These are phyloP conservation scores for Sphecodes monilicornis DNA, from an alignment of 2,888 invertebrate species.

Conservation along the genomic window DNA sequence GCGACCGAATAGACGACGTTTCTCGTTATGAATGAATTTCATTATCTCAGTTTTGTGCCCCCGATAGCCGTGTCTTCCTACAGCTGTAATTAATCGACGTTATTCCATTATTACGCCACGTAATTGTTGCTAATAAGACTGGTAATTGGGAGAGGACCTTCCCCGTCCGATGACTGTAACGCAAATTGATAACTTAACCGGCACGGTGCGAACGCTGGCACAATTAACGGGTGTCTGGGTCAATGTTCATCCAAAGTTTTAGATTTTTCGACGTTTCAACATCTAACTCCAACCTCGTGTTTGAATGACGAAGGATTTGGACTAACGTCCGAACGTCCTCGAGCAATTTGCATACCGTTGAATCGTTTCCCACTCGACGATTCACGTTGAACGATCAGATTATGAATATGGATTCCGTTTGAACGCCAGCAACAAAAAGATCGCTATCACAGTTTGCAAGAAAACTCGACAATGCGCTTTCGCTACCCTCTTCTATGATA, in stretches of 20 bases:
- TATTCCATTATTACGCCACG: slow-evolving; percentile 33
- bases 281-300: neutral
- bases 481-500: neutral
- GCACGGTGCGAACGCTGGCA: neutral
- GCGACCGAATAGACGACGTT: slow-evolving; percentile 31
- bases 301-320: neutral
- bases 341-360: neutral
- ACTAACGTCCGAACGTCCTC: neutral
- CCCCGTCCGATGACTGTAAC: neutral
- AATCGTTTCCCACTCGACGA: slow-evolving; percentile 8
- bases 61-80: neutral
- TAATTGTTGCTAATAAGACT: slow-evolving; percentile 43
- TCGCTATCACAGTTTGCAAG: slow-evolving; percentile 28
- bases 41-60: slow-evolving; percentile 35
- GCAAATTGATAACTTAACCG: slow-evolving; percentile 35
- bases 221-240: slow-evolving; percentile 15
- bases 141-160: slow-evolving; percentile 6
- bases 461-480: slow-evolving; percentile 42
- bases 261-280: neutral
- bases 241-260: neutral
- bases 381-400: slow-evolving; percentile 21
- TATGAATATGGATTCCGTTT: slow-evolving; percentile 69
- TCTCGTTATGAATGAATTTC: slow-evolving; percentile 55
- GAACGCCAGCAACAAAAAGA: slow-evolving; percentile 49
- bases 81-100: slow-evolving; percentile 45